Evolutionary conservation across 1,140 invertebrate species (phyloP), one percentile per base, ranked within the genome.

Genomic region (Drosophila murphyi): DNA sequence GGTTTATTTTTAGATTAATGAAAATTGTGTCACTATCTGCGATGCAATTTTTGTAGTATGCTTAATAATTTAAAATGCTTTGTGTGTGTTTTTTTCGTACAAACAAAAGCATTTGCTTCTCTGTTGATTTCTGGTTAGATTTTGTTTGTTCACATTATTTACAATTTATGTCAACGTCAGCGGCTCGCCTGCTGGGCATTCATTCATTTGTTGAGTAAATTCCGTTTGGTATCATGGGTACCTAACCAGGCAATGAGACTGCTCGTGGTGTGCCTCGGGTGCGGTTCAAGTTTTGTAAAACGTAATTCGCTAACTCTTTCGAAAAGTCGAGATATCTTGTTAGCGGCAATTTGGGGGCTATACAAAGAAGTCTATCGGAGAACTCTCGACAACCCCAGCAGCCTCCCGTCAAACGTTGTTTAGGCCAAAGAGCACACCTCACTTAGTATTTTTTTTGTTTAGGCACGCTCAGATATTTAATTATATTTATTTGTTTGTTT

Each of bases 121-220:
- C 41, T 28, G 51, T 57, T 57, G 64, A 70, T 62, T 57, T 59
- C 7, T 52, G 56, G 35, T 37, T 55, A 45, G 31, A 59, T 63
- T 76, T 80, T 83, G 81, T 83, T 83, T 82, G 67, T 41, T 63
- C 67, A 57, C 61, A 85, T 83, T 85, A 80, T 83, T 83, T 83
- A 80, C 76, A 82, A 76, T 72, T 65, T 57, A 63, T 80, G 76
- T 80, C 81, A 80, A 85, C 68, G 59, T 60, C 55, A 69, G 50
- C 60, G 45, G 28, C 62, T 54, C 47, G 57, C 10, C n/a, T 6
- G 32, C 39, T 28, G 45, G 47, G 55, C 35, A 69, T 75, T 77
- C 73, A 77, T 74, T 82, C 60, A 71, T 75, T 71, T 51, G 28
- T 43, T 65, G 47, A 50, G 64, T 41, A 75, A 68, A 82, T 70